Percentiles rank a stretch among this genome's conserved stretches.
Evolutionary conservation across 2,888 invertebrate species (phyloP).

Genomic region (Chaitophorus viminalis): DNA sequence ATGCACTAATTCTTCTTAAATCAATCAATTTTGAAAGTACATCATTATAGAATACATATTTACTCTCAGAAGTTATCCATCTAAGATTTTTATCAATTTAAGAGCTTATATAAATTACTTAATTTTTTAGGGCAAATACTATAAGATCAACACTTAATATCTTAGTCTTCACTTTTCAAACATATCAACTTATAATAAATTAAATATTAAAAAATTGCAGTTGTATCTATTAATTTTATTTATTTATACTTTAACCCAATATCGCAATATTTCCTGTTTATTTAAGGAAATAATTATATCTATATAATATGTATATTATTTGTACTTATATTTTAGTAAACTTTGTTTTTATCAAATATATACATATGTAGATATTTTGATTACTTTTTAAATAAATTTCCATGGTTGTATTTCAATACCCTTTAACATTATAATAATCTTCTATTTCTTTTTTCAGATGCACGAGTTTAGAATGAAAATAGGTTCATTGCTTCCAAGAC

Average conservation of each 20-base stretch:
- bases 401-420: slow-evolving; percentile 23
- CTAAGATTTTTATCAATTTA: too few species aligned
- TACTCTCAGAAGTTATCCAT: too few species aligned
- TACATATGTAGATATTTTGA: background rate
- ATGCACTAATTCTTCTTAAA: too few species aligned
- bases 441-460: slow-evolving; percentile 71
- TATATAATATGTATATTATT: too few species aligned
- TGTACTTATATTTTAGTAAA: background rate
- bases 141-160: too few species aligned
- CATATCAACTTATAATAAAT: too few species aligned
- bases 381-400: background rate
- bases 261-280: background rate
- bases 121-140: too few species aligned
- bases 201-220: too few species aligned
- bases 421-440: background rate
- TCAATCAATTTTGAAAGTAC: too few species aligned
- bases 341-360: background rate
- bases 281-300: background rate
- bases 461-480: slow-evolving; percentile 85
- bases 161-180: too few species aligned
- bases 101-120: too few species aligned
- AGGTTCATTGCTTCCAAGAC: slow-evolving; percentile 79
- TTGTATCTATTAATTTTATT: background rate
- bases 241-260: background rate
- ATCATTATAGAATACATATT: too few species aligned